Evolutionary conservation across 2,113 vertebrate species (phyloP).

Genomic region (Amphilophus citrinellus): DNA sequence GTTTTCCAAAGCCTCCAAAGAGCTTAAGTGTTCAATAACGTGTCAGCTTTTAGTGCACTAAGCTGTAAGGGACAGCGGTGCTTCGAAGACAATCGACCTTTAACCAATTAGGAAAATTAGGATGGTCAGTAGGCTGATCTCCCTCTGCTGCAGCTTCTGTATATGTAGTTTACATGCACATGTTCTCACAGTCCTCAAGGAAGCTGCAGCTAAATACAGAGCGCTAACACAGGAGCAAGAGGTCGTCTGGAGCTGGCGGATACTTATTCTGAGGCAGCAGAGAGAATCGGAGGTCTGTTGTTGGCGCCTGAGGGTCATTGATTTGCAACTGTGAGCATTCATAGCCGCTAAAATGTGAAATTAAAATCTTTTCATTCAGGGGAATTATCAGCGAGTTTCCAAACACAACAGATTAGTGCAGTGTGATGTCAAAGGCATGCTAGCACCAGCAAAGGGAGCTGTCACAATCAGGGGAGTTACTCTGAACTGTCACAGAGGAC

Average conservation of each 20-base stretch:
- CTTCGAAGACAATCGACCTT: constrained; percentile 8
- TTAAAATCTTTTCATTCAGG: constrained; percentile 10
- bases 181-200: neutral
- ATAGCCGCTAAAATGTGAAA: neutral
- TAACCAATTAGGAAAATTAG: constrained; percentile 4
- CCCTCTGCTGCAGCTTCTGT: neutral
- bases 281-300: constrained; percentile 3
- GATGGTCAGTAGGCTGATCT: neutral
- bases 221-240: constrained; percentile 8
- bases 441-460: neutral
- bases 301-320: constrained; percentile 29
- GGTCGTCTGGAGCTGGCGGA: constrained; percentile 35
- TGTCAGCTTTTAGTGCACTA: neutral
- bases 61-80: neutral
- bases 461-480: neutral
- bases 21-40: constrained; percentile 18
- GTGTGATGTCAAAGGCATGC: neutral
- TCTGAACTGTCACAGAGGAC: too few species aligned
- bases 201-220: neutral
- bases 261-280: neutral
- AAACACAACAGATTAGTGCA: neutral
- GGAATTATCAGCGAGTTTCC: neutral
- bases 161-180: neutral
- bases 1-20: neutral
- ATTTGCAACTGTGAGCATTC: constrained; percentile 55